Conservation (phyloP, 2,888 invertebrate species). For the Allophyes oxyacanthae region DNA sequence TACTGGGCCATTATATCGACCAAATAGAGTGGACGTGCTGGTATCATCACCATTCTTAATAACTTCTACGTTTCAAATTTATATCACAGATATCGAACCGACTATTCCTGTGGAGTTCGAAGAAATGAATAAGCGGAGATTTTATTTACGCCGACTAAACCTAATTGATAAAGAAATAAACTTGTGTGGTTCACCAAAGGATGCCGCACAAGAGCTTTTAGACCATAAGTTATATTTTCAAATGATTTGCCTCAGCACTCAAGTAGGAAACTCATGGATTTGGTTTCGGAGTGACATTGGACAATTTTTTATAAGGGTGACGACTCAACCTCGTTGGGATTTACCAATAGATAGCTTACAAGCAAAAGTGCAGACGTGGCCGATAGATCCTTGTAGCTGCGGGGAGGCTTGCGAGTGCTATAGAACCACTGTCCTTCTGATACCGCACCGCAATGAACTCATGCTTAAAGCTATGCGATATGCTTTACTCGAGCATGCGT, state of each 20-base stretch:
- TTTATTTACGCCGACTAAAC: slow-evolving; percentile 75
- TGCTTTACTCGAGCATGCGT: slow-evolving; percentile 78
- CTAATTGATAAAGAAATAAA: slow-evolving; percentile 77
- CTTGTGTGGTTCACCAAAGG: slow-evolving; percentile 72
- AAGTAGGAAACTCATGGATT: slow-evolving; percentile 77
- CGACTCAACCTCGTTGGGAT: slow-evolving; percentile 82
- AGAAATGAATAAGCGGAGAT: slow-evolving; percentile 63
- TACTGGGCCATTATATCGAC: slow-evolving; percentile 78
- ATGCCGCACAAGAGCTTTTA: slow-evolving; percentile 66
- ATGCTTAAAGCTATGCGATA: slow-evolving; percentile 79
- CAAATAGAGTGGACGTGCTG: slow-evolving; percentile 77
- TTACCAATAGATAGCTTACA: slow-evolving; percentile 77
- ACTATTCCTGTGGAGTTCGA: slow-evolving; percentile 70
- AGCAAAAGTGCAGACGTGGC: slow-evolving; percentile 74
- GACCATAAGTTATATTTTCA: slow-evolving; percentile 79
- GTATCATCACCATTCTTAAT: slow-evolving; percentile 75
- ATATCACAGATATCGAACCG: slow-evolving; percentile 78
- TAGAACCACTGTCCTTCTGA: slow-evolving; percentile 73
- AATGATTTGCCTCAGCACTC: slow-evolving; percentile 79
- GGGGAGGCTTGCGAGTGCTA: slow-evolving; percentile 83
- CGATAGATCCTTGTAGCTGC: slow-evolving; percentile 79
- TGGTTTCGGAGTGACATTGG: slow-evolving; percentile 81
- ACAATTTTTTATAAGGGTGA: slow-evolving; percentile 80
- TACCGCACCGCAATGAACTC: slow-evolving; percentile 82
- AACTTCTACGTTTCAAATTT: slow-evolving; percentile 65